Base-by-base conservation (phyloP, 1,140 invertebrate species). In the Holcopasites calliopsidis region DNA sequence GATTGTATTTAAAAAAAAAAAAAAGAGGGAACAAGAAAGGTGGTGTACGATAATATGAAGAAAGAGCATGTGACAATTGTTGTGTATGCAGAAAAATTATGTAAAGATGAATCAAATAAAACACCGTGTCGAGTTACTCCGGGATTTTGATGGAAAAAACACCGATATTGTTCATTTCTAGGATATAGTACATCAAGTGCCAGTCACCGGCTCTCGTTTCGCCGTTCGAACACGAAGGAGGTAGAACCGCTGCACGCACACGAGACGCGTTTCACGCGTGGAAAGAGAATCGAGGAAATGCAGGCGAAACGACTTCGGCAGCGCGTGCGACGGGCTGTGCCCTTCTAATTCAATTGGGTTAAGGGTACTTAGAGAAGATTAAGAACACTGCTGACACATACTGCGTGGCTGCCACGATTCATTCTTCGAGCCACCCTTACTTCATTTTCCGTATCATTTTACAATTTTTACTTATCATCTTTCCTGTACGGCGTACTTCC, bases 261-360 rank as follows among this genome's bases (percentile, higher is more conserved):
- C 62, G 72, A 35, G 33, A 18, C 40, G 31, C 58, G 64, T 75
- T 26, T 35, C 66, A 50, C 28, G 58, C 79, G 61, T 57, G 35
- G 54, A 50, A 70, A 76, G 28, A 31, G 47, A 70, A 76, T 58
- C 42, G 64, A 44, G 55, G 65, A 80, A 80, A 76, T 77, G 65
- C 62, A 31, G 31, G 44, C 26, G 66, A 38, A 35, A 52, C 40
- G 69, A 31, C 16, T 26, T 64, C 26, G 60, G 55, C 42, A 44
- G 21, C 75, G 60, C 58, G 70, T 75, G 81, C 49, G 69, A 75
- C 49, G 74, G 50, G 73, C 73, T 79, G 70, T 80, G 84, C 52
- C 57, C 64, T 81, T 79, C 68, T 90, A 90, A 90, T 90, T 90
- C 86, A 91, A 91, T 91, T 90, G 88, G 88, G 89, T 90, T 90